Evolutionary conservation across 2,113 vertebrate genomes (phyloP).

Genomic region (Micronycteris hirsuta): DNA sequence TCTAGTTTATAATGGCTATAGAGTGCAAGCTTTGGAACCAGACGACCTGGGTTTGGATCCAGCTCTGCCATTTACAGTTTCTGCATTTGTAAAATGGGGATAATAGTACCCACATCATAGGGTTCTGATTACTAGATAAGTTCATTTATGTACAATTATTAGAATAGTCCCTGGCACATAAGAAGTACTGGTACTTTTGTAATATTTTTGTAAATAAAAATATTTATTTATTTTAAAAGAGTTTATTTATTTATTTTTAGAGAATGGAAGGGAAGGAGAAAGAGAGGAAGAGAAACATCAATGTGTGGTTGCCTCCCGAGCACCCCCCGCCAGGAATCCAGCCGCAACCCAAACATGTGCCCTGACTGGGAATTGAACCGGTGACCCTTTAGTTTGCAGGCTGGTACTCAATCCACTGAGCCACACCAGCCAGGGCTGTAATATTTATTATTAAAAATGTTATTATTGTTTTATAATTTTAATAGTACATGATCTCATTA

Average conservation of each 20-base stretch:
- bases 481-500: background rate
- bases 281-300: too few species aligned
- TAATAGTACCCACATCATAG: background rate
- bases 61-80: background rate
- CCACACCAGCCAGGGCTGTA: background rate
- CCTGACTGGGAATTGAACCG: too few species aligned
- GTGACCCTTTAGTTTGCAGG: too few species aligned
- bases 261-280: too few species aligned
- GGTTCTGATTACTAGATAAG: background rate
- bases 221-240: too few species aligned
- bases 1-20: background rate
- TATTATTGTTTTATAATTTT: conserved; percentile 9
- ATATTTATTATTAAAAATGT: background rate
- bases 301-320: too few species aligned
- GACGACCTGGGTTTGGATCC: background rate
- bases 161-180: background rate
- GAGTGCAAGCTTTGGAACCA: background rate
- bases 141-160: background rate
- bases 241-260: too few species aligned
- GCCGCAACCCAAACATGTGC: too few species aligned
- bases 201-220: too few species aligned
- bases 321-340: too few species aligned
- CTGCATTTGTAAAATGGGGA: background rate
- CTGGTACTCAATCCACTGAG: too few species aligned
- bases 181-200: background rate